Evolutionary conservation across 2,888 invertebrate genomes (phyloP).

Genomic region (Hyppa rectilinea): DNA sequence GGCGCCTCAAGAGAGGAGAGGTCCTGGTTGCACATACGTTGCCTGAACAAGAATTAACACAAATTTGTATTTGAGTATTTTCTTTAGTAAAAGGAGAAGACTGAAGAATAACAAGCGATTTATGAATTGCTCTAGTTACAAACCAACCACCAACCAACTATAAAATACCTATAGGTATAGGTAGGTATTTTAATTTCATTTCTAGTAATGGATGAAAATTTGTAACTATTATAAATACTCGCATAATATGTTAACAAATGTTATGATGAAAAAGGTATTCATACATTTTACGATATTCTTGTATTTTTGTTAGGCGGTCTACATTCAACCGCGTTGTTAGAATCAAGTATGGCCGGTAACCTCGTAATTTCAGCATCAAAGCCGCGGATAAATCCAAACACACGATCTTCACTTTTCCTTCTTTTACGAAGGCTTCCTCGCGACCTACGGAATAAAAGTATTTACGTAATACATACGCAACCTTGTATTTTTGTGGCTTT

Average conservation of each 20-base stretch:
- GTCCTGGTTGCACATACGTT: slow-evolving; percentile 70
- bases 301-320: slow-evolving; percentile 68
- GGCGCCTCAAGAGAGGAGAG: slow-evolving; percentile 67
- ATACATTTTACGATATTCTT: slow-evolving; percentile 79
- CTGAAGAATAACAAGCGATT: background rate
- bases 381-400: slow-evolving; percentile 83
- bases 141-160: too few species aligned
- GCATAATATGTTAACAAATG: background rate
- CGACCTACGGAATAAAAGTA: slow-evolving; percentile 76
- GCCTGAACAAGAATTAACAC: slow-evolving; percentile 22
- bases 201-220: background rate
- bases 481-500: slow-evolving; percentile 43
- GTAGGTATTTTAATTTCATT: too few species aligned
- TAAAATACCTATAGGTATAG: too few species aligned
- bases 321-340: slow-evolving; percentile 78
- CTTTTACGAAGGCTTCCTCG: slow-evolving; percentile 80
- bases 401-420: slow-evolving; percentile 81
- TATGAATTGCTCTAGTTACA: background rate
- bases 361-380: slow-evolving; percentile 83
- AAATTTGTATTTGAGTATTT: background rate
- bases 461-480: slow-evolving; percentile 26
- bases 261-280: slow-evolving; percentile 22
- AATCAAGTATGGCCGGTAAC: slow-evolving; percentile 85
- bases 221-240: background rate
- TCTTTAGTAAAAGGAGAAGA: background rate